Evolutionary conservation across 2,797 vertebrate species (phyloP), one percentile per base, ranked within the genome.

Genomic region (Chromobotia macracanthus): DNA sequence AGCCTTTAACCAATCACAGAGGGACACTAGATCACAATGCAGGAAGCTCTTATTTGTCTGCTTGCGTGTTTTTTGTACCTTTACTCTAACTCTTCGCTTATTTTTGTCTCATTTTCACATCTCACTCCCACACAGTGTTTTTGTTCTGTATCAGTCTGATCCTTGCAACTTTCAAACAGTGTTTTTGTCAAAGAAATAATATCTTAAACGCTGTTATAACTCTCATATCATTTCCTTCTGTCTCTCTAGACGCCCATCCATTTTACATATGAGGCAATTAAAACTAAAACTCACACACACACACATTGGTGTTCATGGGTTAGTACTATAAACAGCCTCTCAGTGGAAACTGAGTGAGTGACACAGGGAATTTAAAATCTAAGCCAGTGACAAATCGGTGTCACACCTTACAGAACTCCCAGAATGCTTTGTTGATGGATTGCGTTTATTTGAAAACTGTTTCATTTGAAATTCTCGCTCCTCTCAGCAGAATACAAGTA

Each of bases 1-100:
- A 31, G 66, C 55, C 58, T 28, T 8, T 46, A 74, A 65, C 77
- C 81, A 72, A 79, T 79, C 75, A 72, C 78, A 65, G 67, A 79
- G 56, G 69, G 66, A 51, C 53, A 44, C 19, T 68, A 66, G n/a
- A 48, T 77, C 77, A 80, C 69, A 69, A 80, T 77, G 68, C 72
- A 77, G 69, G 65, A 77, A 60, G 68, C 76, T 66, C 55, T 58
- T 58, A 64, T 51, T 46, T 25, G 19, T 51, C 15, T 67, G 21
- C 75, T 21, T 23, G 56, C 16, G 18, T 12, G 55, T 44, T 63
- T 51, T 44, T 79, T 68, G 66, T 69, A 73, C n/a, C 46, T 41
- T 44, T 44, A 9, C 2, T 11, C 41, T 61, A 58, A 51, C 51
- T 5, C 46, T 66, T 63, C 15, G 25, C 72, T 84, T 73, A 60